These are phyloP conservation scores for Lates calcarifer DNA, from an alignment of 2,113 vertebrate species.

Conservation along the genomic window DNA sequence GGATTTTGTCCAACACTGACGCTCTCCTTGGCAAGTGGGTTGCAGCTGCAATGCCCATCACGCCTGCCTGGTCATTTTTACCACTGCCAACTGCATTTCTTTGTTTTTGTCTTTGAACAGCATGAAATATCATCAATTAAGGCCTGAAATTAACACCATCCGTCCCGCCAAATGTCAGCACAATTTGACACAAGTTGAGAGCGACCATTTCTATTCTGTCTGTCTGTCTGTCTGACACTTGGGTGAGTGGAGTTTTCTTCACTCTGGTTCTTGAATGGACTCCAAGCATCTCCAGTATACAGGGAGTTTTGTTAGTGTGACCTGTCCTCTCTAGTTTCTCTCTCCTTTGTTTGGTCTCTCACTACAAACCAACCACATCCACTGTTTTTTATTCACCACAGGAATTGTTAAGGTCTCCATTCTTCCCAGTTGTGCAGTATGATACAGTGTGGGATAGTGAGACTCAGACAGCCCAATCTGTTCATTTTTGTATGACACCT, in stretches of 20 bases:
- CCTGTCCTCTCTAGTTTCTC: neutral
- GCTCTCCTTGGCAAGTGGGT: conserved; percentile 5
- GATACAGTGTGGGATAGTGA: conserved; percentile 27
- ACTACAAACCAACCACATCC: conserved; percentile 1
- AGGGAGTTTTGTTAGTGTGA: conserved; percentile 10
- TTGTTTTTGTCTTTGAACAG: conserved; percentile 39
- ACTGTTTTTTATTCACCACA: conserved; percentile 5
- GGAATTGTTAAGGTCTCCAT: conserved; percentile 14
- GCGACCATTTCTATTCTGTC: neutral
- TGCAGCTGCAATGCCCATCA: conserved; percentile 3
- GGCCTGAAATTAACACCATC: conserved; percentile 38
- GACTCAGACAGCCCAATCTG: conserved; percentile 49
- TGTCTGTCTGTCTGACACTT: conserved; percentile 17
- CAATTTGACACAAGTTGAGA: conserved; percentile 27
- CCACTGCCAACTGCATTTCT: conserved; percentile 40
- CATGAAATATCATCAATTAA: conserved; percentile 32
- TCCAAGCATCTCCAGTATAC: conserved; percentile 5
- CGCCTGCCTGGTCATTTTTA: conserved; percentile 5
- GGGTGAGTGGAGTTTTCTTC: conserved; percentile 27
- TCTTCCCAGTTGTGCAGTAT: conserved; percentile 22
- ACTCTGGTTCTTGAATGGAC: conserved; percentile 9
- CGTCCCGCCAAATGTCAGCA: conserved; percentile 4
- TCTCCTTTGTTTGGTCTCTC: conserved; percentile 11
- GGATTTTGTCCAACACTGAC: conserved; percentile 1
- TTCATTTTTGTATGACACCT: conserved; percentile 40